Percentiles rank a stretch among this genome's conserved stretches.
These are phyloP conservation scores for Trichomalopsis sarcophagae DNA, from an alignment of 1,140 invertebrate genomes.

Conservation along the genomic window DNA sequence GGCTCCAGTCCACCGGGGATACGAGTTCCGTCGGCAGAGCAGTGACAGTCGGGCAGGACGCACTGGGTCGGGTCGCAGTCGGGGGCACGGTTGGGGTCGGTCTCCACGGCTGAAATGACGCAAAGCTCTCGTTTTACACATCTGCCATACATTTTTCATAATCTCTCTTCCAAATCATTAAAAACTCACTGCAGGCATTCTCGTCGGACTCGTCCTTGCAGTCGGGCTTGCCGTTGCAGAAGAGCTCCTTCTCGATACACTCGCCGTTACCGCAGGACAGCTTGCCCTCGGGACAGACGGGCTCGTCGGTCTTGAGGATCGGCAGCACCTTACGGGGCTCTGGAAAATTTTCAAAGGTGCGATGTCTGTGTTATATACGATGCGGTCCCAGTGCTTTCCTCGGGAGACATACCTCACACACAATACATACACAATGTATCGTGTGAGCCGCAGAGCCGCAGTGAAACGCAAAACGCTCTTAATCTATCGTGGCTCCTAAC, in stretches of 20 bases:
- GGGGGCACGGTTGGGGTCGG: slow-evolving; percentile 91
- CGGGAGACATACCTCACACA: slow-evolving; percentile 14
- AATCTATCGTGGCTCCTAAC: no score
- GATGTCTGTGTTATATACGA: not conserved
- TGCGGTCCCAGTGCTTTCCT: not conserved
- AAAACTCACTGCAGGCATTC: slow-evolving; percentile 92
- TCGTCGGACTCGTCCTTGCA: slow-evolving; percentile 97
- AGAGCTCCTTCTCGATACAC: slow-evolving; percentile 91
- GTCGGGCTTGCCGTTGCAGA: slow-evolving; percentile 94
- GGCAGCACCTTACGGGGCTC: slow-evolving; percentile 92
- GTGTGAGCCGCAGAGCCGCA: no score
- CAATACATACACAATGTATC: no score
- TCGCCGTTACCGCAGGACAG: slow-evolving; percentile 92
- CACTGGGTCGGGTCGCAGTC: slow-evolving; percentile 93
- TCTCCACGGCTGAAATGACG: slow-evolving; percentile 83
- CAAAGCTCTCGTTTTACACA: not conserved
- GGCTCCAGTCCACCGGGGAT: slow-evolving; percentile 90
- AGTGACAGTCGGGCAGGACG: slow-evolving; percentile 93
- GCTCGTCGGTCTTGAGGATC: slow-evolving; percentile 92
- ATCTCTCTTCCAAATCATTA: no score
- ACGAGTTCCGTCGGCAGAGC: slow-evolving; percentile 92
- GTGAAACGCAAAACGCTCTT: not conserved
- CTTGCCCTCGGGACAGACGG: slow-evolving; percentile 90
- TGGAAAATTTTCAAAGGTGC: slow-evolving; percentile 70
- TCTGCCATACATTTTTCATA: not conserved